Evolutionary conservation across 37 sponge, comb jelly and placozoan species (phyloP).

Genomic region (Cliona cf. orientalis): DNA sequence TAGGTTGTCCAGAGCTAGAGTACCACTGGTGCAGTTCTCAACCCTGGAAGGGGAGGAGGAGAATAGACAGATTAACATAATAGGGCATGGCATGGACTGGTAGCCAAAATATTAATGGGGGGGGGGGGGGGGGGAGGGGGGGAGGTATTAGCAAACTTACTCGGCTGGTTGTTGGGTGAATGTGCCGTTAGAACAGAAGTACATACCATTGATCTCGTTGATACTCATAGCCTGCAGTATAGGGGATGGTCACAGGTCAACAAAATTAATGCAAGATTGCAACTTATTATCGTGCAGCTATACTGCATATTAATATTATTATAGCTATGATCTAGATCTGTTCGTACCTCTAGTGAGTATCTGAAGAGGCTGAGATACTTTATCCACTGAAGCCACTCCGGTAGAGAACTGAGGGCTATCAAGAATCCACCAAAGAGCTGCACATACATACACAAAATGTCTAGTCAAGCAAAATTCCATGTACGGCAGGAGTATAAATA

Average conservation of each 20-base stretch:
- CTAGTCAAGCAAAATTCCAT: neutral
- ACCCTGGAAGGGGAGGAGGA: no score
- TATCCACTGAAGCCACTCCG: slow-evolving; percentile 74
- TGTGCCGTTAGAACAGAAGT: neutral
- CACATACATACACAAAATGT: neutral
- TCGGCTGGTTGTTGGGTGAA: no score
- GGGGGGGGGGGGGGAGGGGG: neutral
- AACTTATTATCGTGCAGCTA: neutral
- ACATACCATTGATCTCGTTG: slow-evolving; percentile 27
- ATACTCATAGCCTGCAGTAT: slow-evolving; percentile 22
- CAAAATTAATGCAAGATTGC: neutral
- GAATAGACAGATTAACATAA: no score
- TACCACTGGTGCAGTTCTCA: no score
- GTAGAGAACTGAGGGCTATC: slow-evolving; percentile 55
- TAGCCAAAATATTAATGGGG: neutral
- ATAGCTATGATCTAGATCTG: neutral
- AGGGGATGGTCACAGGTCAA: neutral
- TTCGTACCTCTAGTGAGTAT: slow-evolving; percentile 19
- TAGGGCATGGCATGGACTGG: neutral
- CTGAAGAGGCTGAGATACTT: slow-evolving; percentile 78
- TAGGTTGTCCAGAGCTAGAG: neutral
- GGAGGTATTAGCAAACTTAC: no score
- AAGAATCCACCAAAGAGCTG: slow-evolving; percentile 90
- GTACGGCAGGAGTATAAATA: neutral
- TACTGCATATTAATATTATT: neutral